Conservation (phyloP, 2,888 invertebrate species). For the Drosophila infuscata region DNA sequence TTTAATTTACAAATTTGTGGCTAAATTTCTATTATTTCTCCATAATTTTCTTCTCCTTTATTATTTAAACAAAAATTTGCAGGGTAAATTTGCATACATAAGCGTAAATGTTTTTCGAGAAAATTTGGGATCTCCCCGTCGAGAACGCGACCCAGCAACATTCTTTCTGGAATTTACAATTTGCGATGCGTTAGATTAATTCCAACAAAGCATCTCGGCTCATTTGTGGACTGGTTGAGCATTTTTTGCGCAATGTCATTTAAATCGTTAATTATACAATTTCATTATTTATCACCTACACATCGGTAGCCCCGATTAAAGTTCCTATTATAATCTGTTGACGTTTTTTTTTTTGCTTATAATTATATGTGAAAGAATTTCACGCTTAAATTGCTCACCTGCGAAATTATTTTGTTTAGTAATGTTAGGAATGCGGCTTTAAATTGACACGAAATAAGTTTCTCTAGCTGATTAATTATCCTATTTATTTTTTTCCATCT, state of each 20-base stretch:
- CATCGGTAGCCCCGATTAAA: constrained; percentile 28
- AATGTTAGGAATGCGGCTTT: not conserved
- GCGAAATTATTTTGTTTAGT: not conserved
- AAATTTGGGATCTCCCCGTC: not conserved
- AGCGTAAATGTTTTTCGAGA: not conserved
- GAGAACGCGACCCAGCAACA: not conserved
- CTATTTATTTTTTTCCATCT: not conserved
- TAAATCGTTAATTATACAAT: constrained; percentile 46
- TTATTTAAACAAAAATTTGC: not conserved
- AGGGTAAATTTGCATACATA: not conserved
- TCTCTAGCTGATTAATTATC: not conserved
- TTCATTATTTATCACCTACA: constrained; percentile 45
- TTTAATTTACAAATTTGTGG: not conserved
- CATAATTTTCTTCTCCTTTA: not conserved
- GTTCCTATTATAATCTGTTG: constrained; percentile 12
- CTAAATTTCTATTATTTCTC: not conserved
- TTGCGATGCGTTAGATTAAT: constrained; percentile 49
- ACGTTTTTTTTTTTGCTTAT: not conserved
- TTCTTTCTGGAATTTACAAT: constrained; percentile 24
- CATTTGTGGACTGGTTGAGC: constrained; percentile 24
- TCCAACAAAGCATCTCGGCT: constrained; percentile 19
- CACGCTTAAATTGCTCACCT: constrained; percentile 9
- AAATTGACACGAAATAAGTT: not conserved
- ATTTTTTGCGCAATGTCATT: constrained; percentile 42
- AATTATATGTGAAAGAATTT: constrained; percentile 14